Base-by-base conservation (phyloP, 53 echinoderm and acorn worm species). In the Echinarachnius parma region DNA sequence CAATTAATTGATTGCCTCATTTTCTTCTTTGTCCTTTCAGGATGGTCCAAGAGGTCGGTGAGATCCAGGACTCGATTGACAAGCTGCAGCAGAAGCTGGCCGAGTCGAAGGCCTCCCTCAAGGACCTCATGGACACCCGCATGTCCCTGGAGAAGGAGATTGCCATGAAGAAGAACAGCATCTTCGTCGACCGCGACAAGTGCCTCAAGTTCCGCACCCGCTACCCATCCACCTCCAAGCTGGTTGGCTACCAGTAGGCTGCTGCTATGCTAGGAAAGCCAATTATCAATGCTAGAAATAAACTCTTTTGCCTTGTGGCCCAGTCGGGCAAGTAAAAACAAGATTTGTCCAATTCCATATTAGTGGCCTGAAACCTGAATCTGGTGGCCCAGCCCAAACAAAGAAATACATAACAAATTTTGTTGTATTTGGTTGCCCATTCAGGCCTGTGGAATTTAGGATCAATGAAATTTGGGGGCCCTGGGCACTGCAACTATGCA, bases 131-230 rank as follows among this genome's bases (percentile, higher is more conserved):
- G 83, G 88, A 81, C 76, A 96, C 96, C 23, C 80, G 96, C 37
- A 91, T 90, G 91, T 59, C 96, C 55, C 96, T 96, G 48, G 96
- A 96, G 66, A 87, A 96, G 50, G 91, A 96, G 70, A 91, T 96
- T 29, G 82, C 96, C 31, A 75, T 87, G 49, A 87, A 96, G 83
- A 91, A 96, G 80, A 96, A 96, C 87, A 91, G 96, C 84, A 81
- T 96, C 82, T 96, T 91, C 52, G 77, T 96, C 54, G 96, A 96
- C 74, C 87, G 90, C 48, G 96, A 96, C 85, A 96, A 96, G 96
- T 96, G 96, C 80, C 67, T 96, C 58, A 96, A 90, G 45, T 90
- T 96, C 79, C 84, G 96, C 36, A 91, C 96, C 25, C 90, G 96
- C 16, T 96, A 96, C 83, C 96, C 96, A 28, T 91, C 90, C 54